Evolutionary conservation across 2,113 vertebrate species (phyloP).

Genomic region (Dendropsophus ebraccatus): DNA sequence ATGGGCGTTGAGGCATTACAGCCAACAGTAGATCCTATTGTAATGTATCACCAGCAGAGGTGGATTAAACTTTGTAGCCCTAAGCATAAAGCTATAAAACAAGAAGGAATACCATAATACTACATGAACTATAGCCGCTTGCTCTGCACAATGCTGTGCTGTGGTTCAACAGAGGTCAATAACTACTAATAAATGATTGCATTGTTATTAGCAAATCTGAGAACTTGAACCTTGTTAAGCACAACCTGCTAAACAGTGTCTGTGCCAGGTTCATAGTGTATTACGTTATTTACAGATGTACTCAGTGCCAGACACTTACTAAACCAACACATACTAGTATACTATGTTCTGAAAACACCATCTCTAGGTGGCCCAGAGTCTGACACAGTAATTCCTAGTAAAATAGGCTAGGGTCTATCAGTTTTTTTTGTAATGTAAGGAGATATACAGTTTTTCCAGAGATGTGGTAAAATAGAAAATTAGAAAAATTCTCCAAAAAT

Average conservation of each 20-base stretch:
- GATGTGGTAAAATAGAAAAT: no score
- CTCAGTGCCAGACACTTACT: no score
- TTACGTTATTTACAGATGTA: no score
- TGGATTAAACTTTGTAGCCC: conserved; percentile 1
- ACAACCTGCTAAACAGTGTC: background rate
- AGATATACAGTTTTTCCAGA: no score
- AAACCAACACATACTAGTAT: no score
- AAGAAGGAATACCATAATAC: background rate
- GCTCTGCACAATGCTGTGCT: background rate
- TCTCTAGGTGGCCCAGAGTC: no score
- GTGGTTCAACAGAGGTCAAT: background rate
- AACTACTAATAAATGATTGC: background rate
- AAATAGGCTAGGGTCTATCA: no score
- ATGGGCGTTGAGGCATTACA: background rate
- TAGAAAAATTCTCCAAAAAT: no score
- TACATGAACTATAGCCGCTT: background rate
- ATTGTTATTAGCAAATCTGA: background rate
- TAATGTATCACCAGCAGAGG: background rate
- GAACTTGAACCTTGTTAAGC: background rate
- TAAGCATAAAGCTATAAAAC: background rate
- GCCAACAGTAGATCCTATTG: background rate
- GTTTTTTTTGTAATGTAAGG: no score
- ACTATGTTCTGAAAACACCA: no score
- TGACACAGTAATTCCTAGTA: no score
- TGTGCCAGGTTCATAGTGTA: background rate